Evolutionary conservation across 1,140 invertebrate species (phyloP), one percentile per base, ranked within the genome.

Genomic region (Sycobia sp.): DNA sequence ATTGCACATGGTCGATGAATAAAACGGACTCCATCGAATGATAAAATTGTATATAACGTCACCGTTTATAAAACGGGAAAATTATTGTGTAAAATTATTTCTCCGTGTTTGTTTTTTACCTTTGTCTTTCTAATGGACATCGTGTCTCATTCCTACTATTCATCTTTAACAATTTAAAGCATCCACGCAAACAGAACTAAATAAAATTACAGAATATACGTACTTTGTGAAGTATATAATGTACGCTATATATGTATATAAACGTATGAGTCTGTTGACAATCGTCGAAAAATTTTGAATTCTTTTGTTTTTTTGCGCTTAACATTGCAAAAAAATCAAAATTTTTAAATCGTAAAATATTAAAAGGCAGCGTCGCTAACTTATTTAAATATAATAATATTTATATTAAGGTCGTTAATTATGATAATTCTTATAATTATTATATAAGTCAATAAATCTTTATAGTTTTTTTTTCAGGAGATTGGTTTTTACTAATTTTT

Each of bases 311-410:
- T 63, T 63, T 50, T 11, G 11, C 43, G 27, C 14, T 56, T 51
- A 51, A 54, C 32, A 65, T 65, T 53, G 27, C 55, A 53, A 58
- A 47, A 20, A 59, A 65, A 65, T 55, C 32, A 57, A 25, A 58
- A 27, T 58, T 60, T 51, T 67, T 62, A 70, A 69, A 66, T 70
- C 46, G 56, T 69, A 69, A 64, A 70, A 70, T 70, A 63, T 75
- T 76, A 77, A 75, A 57, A 78, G 76, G 73, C 73, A 80, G 75
- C 75, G 72, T 77, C 64, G 67, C 74, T 74, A 79, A 79, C 75
- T 77, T 80, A 79, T 75, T 75, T 51, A 46, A 63, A 59, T 58
- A 65, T 53, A 65, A 58, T 64, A 58, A 54, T 54, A 58, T 53
- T 65, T 58, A 53, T 58, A 55, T 56, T 62, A 53, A 65, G 46